Evolutionary conservation across 2,797 vertebrate genomes (phyloP).

Genomic region (Xiphophorus birchmanni): DNA sequence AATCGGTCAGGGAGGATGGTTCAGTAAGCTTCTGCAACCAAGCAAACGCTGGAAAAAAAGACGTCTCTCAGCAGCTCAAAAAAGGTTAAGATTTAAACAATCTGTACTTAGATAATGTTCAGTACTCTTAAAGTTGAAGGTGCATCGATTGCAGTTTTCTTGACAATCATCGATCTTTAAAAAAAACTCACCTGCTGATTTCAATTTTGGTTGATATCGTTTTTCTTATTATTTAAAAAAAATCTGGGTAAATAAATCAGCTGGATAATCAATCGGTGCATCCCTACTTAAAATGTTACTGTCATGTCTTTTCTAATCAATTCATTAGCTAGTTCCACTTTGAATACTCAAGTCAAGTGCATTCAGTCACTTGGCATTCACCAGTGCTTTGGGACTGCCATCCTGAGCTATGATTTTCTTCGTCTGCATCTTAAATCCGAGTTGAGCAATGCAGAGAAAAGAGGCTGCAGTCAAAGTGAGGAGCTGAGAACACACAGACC

Average conservation of each 20-base stretch:
- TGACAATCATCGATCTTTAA: background rate
- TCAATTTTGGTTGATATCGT: background rate
- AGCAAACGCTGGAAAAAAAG: background rate
- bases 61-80: background rate
- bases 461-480: slow-evolving; percentile 33
- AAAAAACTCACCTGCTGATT: background rate
- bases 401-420: background rate
- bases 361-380: background rate
- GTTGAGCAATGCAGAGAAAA: slow-evolving; percentile 60
- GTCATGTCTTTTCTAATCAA: background rate
- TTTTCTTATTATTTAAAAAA: too few relatives aligned
- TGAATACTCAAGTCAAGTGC: background rate
- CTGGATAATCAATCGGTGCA: background rate
- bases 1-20: background rate
- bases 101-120: background rate
- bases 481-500: background rate
- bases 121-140: background rate
- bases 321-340: background rate
- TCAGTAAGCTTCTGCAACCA: background rate
- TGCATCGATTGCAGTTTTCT: background rate
- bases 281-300: background rate
- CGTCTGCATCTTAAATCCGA: background rate
- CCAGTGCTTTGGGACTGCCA: background rate
- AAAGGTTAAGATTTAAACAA: background rate
- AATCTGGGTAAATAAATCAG: background rate